Percentiles rank a stretch among this genome's conserved stretches.
phyloP scores from a whole-genome alignment of 2,888 invertebrate species.

The Saturnia japonica region DNA sequence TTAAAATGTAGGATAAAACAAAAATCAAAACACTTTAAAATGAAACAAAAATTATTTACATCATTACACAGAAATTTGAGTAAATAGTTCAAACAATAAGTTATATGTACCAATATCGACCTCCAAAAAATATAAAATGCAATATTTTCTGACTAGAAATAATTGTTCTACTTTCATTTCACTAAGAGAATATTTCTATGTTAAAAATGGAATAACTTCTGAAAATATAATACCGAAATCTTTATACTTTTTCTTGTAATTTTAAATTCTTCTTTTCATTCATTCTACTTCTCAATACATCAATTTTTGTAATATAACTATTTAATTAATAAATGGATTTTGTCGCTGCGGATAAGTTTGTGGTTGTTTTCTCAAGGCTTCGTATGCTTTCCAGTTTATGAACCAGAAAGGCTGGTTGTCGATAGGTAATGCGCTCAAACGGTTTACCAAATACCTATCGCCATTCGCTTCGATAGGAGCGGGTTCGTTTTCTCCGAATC shows the following conservation, averaged over 20 bases:
- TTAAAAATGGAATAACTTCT: background rate
- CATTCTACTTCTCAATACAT: background rate
- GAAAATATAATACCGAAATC: background rate
- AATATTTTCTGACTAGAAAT: background rate
- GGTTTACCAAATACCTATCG: conserved; percentile 78
- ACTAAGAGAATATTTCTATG: background rate
- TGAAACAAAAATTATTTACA: background rate
- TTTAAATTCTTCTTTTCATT: background rate
- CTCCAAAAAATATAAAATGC: background rate
- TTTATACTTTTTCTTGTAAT: background rate
- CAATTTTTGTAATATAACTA: background rate
- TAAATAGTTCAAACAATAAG: background rate
- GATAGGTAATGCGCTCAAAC: conserved; percentile 80
- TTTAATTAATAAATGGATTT: conserved; percentile 43
- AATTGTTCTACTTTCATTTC: background rate
- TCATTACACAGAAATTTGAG: background rate
- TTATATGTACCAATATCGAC: background rate
- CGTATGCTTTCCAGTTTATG: conserved; percentile 84
- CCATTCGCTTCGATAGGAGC: conserved; percentile 83
- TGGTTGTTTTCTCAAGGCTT: conserved; percentile 71
- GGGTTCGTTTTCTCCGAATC: conserved; percentile 74
- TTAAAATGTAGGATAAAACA: background rate
- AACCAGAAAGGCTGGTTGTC: conserved; percentile 86
- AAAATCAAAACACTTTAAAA: background rate
- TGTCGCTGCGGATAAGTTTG: conserved; percentile 57